Evolutionary conservation across 1,140 invertebrate genomes (phyloP).

Genomic region (Callitettix versicolor): DNA sequence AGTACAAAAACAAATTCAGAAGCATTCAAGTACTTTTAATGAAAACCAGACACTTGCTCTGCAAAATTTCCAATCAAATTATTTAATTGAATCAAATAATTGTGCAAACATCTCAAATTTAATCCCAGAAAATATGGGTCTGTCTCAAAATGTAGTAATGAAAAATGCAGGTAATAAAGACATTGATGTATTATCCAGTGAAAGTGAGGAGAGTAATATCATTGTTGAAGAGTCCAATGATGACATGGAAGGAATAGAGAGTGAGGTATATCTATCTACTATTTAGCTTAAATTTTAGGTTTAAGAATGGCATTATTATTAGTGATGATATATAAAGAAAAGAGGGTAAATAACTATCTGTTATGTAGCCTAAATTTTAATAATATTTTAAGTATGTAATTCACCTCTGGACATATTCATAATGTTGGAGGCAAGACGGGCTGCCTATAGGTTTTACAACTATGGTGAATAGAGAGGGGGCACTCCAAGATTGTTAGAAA

Average conservation of each 20-base stretch:
- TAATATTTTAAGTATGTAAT: too few relatives aligned
- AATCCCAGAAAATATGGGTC: background rate
- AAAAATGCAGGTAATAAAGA: slow-evolving; percentile 2
- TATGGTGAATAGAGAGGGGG: too few relatives aligned
- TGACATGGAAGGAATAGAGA: slow-evolving; percentile 15
- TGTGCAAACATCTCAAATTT: background rate
- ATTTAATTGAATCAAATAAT: background rate
- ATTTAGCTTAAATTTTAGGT: too few relatives aligned
- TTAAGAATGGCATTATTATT: too few relatives aligned
- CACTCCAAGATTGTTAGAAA: too few relatives aligned
- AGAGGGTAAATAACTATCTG: too few relatives aligned
- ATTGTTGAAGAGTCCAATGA: slow-evolving; percentile 18
- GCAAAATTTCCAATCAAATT: background rate
- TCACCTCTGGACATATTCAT: too few relatives aligned
- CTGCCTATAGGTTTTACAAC: too few relatives aligned
- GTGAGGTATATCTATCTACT: slow-evolving; percentile 7
- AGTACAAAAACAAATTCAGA: slow-evolving; percentile 1
- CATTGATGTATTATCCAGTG: slow-evolving; percentile 2
- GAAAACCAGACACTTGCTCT: background rate
- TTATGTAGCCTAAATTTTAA: too few relatives aligned
- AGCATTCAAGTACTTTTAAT: background rate
- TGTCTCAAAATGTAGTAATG: background rate
- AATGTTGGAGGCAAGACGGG: too few relatives aligned
- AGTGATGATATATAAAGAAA: too few relatives aligned
- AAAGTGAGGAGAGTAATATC: slow-evolving; percentile 15